Percentiles rank a stretch among this genome's conserved stretches.
These are phyloP conservation scores for Channallabes apus DNA, from an alignment of 2,797 vertebrate species.

Conservation along the genomic window DNA sequence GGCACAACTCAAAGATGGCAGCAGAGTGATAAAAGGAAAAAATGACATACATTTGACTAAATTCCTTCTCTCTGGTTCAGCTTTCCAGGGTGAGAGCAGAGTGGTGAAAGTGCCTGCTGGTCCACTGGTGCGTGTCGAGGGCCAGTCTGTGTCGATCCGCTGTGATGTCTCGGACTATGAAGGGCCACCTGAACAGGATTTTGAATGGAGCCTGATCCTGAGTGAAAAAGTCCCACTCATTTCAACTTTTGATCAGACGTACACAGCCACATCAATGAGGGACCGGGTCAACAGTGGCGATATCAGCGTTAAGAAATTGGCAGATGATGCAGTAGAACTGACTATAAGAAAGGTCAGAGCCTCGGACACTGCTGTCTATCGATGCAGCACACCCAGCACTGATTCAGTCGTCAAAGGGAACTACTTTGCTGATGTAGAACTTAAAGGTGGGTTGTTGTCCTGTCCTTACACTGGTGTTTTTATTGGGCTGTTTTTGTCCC, in stretches of 20 bases:
- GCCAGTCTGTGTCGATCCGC: slow-evolving; percentile 75
- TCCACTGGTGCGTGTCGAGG: slow-evolving; percentile 75
- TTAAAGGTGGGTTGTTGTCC: slow-evolving; percentile 73
- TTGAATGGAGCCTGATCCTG: slow-evolving; percentile 77
- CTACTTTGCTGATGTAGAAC: slow-evolving; percentile 77
- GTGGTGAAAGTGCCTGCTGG: slow-evolving; percentile 76
- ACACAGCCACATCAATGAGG: slow-evolving; percentile 67
- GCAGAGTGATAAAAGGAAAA: not conserved
- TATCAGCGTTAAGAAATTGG: slow-evolving; percentile 69
- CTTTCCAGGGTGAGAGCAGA: slow-evolving; percentile 68
- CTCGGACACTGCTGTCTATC: slow-evolving; percentile 77
- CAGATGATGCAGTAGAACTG: slow-evolving; percentile 73
- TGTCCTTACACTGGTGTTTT: not conserved
- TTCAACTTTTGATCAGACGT: slow-evolving; percentile 77
- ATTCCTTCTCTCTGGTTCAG: slow-evolving; percentile 50
- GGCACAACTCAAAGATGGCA: not conserved
- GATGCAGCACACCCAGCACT: slow-evolving; percentile 83
- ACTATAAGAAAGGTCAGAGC: slow-evolving; percentile 72
- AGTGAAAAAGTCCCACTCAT: slow-evolving; percentile 63
- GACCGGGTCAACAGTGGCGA: slow-evolving; percentile 71
- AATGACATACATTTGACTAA: not conserved
- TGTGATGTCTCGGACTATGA: slow-evolving; percentile 82
- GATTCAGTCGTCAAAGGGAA: slow-evolving; percentile 80
- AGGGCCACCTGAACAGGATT: slow-evolving; percentile 83
- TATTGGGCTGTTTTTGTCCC: not conserved